Evolutionary conservation across 2,113 vertebrate genomes (phyloP).

Genomic region (Takifugu bimaculatus): DNA sequence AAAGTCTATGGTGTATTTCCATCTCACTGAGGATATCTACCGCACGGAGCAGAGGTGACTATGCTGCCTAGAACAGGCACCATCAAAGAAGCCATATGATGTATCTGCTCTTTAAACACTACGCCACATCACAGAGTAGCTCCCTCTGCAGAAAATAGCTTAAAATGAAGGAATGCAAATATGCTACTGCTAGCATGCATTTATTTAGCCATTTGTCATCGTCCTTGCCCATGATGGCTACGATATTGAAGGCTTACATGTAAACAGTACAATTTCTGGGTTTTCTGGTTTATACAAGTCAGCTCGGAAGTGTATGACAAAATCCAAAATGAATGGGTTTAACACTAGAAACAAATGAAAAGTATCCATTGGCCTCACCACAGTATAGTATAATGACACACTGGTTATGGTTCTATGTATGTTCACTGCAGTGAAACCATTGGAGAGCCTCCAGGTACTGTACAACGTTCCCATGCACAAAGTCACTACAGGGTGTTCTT

Average conservation of each 20-base stretch:
- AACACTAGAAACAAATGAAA: constrained; percentile 76
- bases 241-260: constrained; percentile 74
- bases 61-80: constrained; percentile 28
- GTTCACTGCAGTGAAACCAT: constrained; percentile 52
- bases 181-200: constrained; percentile 47
- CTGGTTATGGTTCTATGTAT: constrained; percentile 56
- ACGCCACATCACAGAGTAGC: constrained; percentile 51
- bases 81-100: constrained; percentile 60
- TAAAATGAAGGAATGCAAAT: constrained; percentile 62
- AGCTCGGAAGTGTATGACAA: constrained; percentile 71
- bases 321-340: constrained; percentile 75
- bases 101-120: constrained; percentile 42
- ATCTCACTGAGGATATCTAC: constrained; percentile 47
- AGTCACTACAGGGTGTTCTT: constrained; percentile 32
- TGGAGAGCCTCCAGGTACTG: constrained; percentile 58
- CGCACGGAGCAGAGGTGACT: constrained; percentile 57
- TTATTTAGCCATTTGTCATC: constrained; percentile 66
- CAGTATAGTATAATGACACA: constrained; percentile 77
- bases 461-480: constrained; percentile 39
- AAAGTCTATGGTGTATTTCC: constrained; percentile 44
- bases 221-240: constrained; percentile 59
- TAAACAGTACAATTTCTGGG: constrained; percentile 77
- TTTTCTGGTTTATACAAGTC: constrained; percentile 76
- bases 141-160: constrained; percentile 55
- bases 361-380: constrained; percentile 70